Evolutionary conservation across 2,888 invertebrate species (phyloP).

Genomic region (Tiphia femorata): DNA sequence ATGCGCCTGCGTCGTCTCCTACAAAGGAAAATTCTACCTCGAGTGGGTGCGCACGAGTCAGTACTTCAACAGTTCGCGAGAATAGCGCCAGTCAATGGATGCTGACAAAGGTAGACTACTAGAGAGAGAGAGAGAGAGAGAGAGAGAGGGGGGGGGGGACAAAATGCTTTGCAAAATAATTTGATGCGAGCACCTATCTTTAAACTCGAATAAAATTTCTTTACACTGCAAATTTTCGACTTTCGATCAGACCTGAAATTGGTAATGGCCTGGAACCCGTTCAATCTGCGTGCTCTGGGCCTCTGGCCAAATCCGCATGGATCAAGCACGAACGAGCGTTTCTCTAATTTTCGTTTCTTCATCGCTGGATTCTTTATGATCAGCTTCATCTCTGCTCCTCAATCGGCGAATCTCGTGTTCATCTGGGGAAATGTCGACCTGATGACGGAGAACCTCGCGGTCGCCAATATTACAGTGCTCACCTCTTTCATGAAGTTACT

Average conservation of each 20-base stretch:
- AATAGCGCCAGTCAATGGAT: background rate
- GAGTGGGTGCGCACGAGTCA: no score
- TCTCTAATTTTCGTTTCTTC: slow-evolving; percentile 8
- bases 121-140: no score
- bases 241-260: slow-evolving; percentile 28
- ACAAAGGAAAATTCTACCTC: no score
- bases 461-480: slow-evolving; percentile 4
- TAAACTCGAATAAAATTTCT: no score
- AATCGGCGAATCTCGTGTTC: slow-evolving; percentile 18
- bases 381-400: slow-evolving; percentile 29
- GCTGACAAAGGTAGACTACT: background rate
- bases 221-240: background rate
- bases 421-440: slow-evolving; percentile 23
- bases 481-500: slow-evolving; percentile 19
- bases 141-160: no score
- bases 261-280: slow-evolving; percentile 31
- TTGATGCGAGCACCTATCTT: no score
- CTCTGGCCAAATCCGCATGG: slow-evolving; percentile 39
- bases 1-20: background rate
- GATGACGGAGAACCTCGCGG: slow-evolving; percentile 18
- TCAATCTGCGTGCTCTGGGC: slow-evolving; percentile 33
- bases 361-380: background rate
- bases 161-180: no score
- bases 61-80: no score
- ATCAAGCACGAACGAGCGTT: background rate